Evolutionary conservation across 2,888 invertebrate genomes (phyloP).

Genomic region (Agrotis clavis): DNA sequence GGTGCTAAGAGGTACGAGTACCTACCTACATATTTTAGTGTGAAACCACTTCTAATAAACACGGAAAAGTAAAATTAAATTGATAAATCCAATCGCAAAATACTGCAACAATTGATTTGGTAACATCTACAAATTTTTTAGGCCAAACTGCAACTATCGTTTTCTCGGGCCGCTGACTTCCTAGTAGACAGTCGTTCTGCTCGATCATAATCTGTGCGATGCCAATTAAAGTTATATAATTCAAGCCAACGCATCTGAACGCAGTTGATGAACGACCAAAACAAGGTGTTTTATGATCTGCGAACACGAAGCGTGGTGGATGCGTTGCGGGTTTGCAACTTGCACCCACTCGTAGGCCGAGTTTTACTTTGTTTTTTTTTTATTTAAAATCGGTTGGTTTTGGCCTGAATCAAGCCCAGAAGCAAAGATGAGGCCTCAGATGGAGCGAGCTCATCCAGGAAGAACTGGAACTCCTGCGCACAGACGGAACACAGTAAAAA

Average conservation of each 20-base stretch:
- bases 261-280: slow-evolving; percentile 77
- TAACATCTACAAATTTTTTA: slow-evolving; percentile 42
- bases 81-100: slow-evolving; percentile 28
- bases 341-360: slow-evolving; percentile 9
- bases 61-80: slow-evolving; percentile 17
- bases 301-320: slow-evolving; percentile 69
- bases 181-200: slow-evolving; percentile 51
- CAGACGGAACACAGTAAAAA: too few relatives aligned
- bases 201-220: slow-evolving; percentile 62
- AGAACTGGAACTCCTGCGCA: too few relatives aligned
- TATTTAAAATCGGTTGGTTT: too few relatives aligned
- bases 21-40: background rate
- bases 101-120: slow-evolving; percentile 32
- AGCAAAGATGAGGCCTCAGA: too few relatives aligned
- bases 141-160: slow-evolving; percentile 63
- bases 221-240: slow-evolving; percentile 83
- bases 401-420: too few relatives aligned
- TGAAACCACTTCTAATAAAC: slow-evolving; percentile 6
- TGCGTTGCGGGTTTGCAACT: slow-evolving; percentile 28
- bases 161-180: slow-evolving; percentile 68
- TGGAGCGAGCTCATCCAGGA: too few relatives aligned
- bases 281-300: slow-evolving; percentile 75
- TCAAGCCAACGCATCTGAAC: slow-evolving; percentile 66
- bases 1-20: background rate
- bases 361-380: background rate